Conservation (phyloP, 1,140 invertebrate genomes). For the Drosophila yakuba region DNA sequence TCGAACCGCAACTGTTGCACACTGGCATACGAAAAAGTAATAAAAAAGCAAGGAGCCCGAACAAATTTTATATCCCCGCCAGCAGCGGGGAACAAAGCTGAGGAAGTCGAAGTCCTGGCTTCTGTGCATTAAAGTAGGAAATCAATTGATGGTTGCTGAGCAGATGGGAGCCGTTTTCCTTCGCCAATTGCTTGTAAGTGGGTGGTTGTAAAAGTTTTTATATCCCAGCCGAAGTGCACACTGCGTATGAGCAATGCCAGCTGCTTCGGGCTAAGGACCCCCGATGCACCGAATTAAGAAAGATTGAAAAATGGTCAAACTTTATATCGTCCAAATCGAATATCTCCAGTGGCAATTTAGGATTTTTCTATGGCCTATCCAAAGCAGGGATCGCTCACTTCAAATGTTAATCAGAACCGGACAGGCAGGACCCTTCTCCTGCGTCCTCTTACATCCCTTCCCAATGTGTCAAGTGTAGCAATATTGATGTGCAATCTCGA, state of each 20-base stretch:
- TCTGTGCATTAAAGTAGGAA: slow-evolving; percentile 43
- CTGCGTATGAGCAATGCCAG: slow-evolving; percentile 57
- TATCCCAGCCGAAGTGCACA: slow-evolving; percentile 16
- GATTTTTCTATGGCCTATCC: slow-evolving; percentile 21
- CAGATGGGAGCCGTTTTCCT: slow-evolving; percentile 52
- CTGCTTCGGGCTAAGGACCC: slow-evolving; percentile 3
- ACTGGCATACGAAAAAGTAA: slow-evolving; percentile 37
- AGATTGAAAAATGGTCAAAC: slow-evolving; percentile 17
- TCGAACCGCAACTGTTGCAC: slow-evolving; percentile 71
- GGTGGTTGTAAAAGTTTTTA: slow-evolving; percentile 63
- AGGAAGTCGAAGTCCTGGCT: slow-evolving; percentile 15
- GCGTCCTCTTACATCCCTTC: slow-evolving; percentile 2
- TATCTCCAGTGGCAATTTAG: slow-evolving; percentile 33
- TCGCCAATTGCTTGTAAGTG: slow-evolving; percentile 72
- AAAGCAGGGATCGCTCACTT: slow-evolving; percentile 39
- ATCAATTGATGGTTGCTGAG: slow-evolving; percentile 62
- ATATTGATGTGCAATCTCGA: slow-evolving; percentile 75
- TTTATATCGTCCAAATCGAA: slow-evolving; percentile 1
- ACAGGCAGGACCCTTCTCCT: slow-evolving; percentile 14
- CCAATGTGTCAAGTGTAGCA: slow-evolving; percentile 72
- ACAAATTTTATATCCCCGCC: slow-evolving; percentile 47
- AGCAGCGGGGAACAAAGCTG: slow-evolving; percentile 50
- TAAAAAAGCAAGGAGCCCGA: slow-evolving; percentile 31
- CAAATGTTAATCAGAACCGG: slow-evolving; percentile 65
- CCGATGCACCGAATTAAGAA: slow-evolving; percentile 14